These are phyloP conservation scores for Xenopus laevis DNA, from an alignment of 2,113 vertebrate species.

Conservation along the genomic window DNA sequence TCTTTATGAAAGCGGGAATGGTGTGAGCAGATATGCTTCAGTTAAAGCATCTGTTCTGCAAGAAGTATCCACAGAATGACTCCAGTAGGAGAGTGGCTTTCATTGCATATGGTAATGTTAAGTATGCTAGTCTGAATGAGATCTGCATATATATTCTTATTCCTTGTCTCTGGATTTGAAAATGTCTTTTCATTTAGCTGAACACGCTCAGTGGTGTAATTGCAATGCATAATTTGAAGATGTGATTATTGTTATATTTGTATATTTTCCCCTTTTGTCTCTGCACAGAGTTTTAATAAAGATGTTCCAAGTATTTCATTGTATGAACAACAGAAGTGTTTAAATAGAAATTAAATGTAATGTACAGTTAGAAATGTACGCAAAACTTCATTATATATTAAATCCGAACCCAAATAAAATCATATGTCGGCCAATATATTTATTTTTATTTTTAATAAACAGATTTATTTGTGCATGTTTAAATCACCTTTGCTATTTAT, in stretches of 20 bases:
- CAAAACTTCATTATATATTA: too few species aligned
- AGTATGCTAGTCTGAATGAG: conserved; percentile 62
- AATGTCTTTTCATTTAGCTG: conserved; percentile 35
- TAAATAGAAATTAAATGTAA: background rate
- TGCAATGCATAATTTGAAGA: conserved; percentile 33
- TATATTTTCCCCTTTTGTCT: conserved; percentile 9
- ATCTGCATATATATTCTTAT: conserved; percentile 41
- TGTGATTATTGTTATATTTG: conserved; percentile 33
- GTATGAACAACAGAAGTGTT: conserved; percentile 9
- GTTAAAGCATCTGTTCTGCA: conserved; percentile 55
- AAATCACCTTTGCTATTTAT: too few species aligned
- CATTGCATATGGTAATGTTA: conserved; percentile 64
- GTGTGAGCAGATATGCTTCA: conserved; percentile 40
- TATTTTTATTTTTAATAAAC: too few species aligned
- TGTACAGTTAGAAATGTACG: too few species aligned
- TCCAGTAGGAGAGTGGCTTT: conserved; percentile 52
- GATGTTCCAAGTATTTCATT: conserved; percentile 9
- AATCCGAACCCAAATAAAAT: too few species aligned
- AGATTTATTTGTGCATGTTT: too few species aligned
- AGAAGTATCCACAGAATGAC: conserved; percentile 63
- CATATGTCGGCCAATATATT: too few species aligned
- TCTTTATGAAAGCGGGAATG: conserved; percentile 48
- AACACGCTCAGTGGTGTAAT: conserved; percentile 26
- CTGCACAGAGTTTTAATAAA: conserved; percentile 32
- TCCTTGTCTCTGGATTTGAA: conserved; percentile 27